Conservation (phyloP, 53 echinoderm and acorn worm genomes). For the Pentamera pediparva region DNA sequence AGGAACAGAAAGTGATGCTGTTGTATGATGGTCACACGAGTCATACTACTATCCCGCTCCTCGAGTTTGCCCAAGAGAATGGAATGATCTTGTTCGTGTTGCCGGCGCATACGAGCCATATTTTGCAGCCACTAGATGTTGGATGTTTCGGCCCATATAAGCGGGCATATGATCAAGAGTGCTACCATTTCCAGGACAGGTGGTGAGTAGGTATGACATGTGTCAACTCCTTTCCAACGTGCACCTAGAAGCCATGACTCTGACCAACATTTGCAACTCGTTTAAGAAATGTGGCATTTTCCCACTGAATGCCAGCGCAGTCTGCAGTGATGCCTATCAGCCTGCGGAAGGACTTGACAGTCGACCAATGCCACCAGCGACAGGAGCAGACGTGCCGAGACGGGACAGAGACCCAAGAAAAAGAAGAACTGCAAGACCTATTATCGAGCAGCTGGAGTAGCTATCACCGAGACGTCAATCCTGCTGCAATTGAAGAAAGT, state of each 20-base stretch:
- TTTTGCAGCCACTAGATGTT: constrained; percentile 39
- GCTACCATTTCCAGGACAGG: not conserved
- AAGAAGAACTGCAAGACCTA: not conserved
- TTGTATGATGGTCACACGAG: constrained; percentile 25
- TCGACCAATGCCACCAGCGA: not conserved
- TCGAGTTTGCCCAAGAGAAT: constrained; percentile 21
- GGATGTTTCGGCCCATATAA: constrained; percentile 35
- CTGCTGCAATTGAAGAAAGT: constrained; percentile 5
- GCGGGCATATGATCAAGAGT: constrained; percentile 12
- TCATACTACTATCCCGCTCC: constrained; percentile 11
- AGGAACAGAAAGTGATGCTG: constrained; percentile 1
- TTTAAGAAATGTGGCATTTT: not conserved
- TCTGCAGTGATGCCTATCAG: not conserved
- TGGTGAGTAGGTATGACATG: not conserved
- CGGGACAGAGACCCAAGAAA: no score
- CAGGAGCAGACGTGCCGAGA: not conserved
- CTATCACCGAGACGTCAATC: not conserved
- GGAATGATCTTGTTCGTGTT: constrained; percentile 27
- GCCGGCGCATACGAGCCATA: constrained; percentile 26
- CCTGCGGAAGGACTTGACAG: not conserved
- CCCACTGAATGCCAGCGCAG: not conserved
- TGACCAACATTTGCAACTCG: not conserved
- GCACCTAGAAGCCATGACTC: not conserved
- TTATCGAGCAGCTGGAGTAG: constrained; percentile 1
- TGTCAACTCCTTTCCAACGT: not conserved